phyloP scores from a whole-genome alignment of 1,140 invertebrate species.

The Vanessa atalanta region DNA sequence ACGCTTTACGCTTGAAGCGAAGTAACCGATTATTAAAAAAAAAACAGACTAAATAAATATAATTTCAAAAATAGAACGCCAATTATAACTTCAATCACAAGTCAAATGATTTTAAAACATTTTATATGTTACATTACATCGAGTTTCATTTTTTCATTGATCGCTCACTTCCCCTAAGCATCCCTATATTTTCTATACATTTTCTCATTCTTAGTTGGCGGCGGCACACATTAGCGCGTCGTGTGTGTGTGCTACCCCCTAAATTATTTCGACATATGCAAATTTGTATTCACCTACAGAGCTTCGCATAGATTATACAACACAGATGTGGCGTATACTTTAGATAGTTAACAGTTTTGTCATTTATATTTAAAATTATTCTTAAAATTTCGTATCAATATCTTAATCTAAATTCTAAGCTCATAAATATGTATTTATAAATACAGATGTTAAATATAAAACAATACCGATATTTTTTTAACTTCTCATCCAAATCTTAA shows the following conservation, averaged over 20 bases:
- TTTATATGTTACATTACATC: background rate
- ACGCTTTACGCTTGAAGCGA: background rate
- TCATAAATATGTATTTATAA: no score
- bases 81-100: conserved; percentile 8
- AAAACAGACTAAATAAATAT: no score
- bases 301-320: conserved; percentile 55
- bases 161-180: conserved; percentile 41
- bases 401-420: no score
- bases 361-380: no score
- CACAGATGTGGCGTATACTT: background rate
- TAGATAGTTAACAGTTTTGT: background rate
- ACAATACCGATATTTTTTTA: no score
- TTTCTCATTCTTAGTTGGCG: conserved; percentile 65
- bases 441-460: no score
- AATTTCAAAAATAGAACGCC: background rate
- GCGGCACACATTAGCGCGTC: conserved; percentile 65
- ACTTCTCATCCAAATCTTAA: no score
- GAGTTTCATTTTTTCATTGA: conserved; percentile 39
- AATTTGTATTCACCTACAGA: conserved; percentile 78
- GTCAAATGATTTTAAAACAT: conserved; percentile 24
- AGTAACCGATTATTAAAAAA: no score
- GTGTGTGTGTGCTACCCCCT: conserved; percentile 65
- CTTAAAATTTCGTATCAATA: no score
- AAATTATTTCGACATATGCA: conserved; percentile 80
- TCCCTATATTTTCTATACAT: conserved; percentile 44